Percentiles rank a stretch among this genome's conserved stretches.
These are phyloP conservation scores for Psittacus erithacus DNA, from an alignment of 2,113 vertebrate genomes.

Conservation along the genomic window DNA sequence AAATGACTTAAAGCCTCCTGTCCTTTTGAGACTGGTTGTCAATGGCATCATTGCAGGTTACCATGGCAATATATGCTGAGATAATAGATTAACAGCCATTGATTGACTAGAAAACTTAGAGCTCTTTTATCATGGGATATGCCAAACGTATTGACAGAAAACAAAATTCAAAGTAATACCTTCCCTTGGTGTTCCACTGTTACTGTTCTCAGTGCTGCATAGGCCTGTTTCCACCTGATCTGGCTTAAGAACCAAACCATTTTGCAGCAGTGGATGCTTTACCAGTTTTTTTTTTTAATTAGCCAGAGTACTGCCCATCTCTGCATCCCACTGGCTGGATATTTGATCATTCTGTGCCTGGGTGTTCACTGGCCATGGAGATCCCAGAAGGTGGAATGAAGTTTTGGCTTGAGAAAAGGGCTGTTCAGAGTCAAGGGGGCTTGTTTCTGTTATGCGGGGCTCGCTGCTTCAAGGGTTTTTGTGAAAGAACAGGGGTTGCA, in stretches of 20 bases:
- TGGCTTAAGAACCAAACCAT: not conserved
- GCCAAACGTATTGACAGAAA: slow-evolving; percentile 63
- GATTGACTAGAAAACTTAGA: slow-evolving; percentile 59
- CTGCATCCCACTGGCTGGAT: not conserved
- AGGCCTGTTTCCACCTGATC: not conserved
- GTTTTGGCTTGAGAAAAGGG: not conserved
- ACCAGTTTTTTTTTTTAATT: not conserved
- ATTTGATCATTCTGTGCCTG: not conserved
- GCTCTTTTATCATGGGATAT: slow-evolving; percentile 51
- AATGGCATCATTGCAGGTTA: slow-evolving; percentile 67
- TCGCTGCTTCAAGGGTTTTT: not conserved
- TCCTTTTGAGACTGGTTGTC: slow-evolving; percentile 67
- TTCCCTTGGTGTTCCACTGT: not conserved
- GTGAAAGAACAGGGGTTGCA: not conserved
- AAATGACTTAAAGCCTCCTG: slow-evolving; percentile 70
- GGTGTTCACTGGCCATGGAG: accelerated
- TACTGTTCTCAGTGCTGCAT: not conserved
- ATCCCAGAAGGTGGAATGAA: not conserved
- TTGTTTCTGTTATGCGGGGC: not conserved
- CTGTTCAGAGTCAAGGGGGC: not conserved
- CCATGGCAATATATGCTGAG: slow-evolving; percentile 66
- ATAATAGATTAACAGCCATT: slow-evolving; percentile 67
- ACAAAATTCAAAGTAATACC: slow-evolving; percentile 40
- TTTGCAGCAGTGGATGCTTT: not conserved
- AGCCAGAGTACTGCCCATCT: not conserved